Evolutionary conservation across 2,113 vertebrate species (phyloP).

Genomic region (Erythrolamprus reginae): DNA sequence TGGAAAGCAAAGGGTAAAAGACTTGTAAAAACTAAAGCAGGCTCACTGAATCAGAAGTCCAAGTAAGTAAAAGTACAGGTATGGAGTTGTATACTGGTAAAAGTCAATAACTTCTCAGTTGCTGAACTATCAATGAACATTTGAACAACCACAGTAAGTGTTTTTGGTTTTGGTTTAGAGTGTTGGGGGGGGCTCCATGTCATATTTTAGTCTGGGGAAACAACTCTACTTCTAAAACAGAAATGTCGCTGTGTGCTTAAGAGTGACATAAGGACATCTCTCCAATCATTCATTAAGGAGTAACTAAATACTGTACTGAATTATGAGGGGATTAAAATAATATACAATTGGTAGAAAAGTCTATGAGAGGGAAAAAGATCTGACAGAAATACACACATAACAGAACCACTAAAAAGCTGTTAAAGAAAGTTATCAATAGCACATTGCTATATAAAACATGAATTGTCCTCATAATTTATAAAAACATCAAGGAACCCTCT

Average conservation of each 20-base stretch:
- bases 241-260: not conserved
- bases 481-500: not conserved
- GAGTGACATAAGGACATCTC: not conserved
- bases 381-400: not conserved
- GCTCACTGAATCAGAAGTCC: not conserved
- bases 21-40: conserved; percentile 34
- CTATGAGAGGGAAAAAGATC: not conserved
- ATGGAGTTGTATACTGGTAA: not conserved
- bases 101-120: not conserved
- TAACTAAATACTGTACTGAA: not conserved
- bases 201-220: not conserved
- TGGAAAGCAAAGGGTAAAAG: conserved; percentile 43
- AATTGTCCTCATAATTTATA: not conserved
- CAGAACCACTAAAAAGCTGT: not conserved
- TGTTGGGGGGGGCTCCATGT: not conserved
- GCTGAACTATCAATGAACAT: not conserved
- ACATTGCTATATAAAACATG: not conserved
- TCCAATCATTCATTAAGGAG: not conserved
- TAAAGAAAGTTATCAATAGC: not conserved
- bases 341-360: not conserved
- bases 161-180: not conserved
- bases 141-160: not conserved
- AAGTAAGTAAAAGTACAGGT: conserved; percentile 42
- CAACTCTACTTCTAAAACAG: not conserved
- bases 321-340: not conserved